Evolutionary conservation across 2,113 vertebrate genomes (phyloP).

Genomic region (Barnardius zonarius): DNA sequence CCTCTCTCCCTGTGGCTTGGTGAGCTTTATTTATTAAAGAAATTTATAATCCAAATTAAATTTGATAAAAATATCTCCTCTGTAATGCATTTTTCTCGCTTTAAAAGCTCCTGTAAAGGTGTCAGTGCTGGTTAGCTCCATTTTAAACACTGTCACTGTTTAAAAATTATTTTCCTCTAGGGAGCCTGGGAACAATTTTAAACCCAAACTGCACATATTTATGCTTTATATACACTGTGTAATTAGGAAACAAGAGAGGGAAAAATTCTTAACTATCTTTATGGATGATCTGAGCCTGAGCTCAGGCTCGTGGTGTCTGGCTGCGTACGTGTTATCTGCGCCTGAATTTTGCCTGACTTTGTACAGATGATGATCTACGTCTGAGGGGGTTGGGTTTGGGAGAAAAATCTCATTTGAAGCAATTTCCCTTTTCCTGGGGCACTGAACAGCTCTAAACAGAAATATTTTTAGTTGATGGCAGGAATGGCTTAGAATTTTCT

Average conservation of each 20-base stretch:
- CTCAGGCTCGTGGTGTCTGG: not conserved
- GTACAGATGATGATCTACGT: not conserved
- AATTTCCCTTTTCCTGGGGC: not conserved
- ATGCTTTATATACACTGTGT: not conserved
- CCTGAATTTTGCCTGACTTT: not conserved
- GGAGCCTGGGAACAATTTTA: slow-evolving; percentile 11
- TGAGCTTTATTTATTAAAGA: slow-evolving; percentile 48
- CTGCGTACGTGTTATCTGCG: not conserved
- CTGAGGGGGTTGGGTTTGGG: not conserved
- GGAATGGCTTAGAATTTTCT: not conserved
- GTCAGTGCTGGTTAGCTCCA: slow-evolving; percentile 29
- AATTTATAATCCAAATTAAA: slow-evolving; percentile 65
- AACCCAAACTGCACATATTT: slow-evolving; percentile 14
- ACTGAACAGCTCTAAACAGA: not conserved
- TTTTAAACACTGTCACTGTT: slow-evolving; percentile 19
- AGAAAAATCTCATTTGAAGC: not conserved
- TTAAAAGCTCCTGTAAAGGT: slow-evolving; percentile 15
- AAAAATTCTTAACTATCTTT: not conserved
- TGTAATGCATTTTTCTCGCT: slow-evolving; percentile 21
- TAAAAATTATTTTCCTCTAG: slow-evolving; percentile 14
- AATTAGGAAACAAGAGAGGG: slow-evolving; percentile 15
- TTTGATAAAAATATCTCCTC: slow-evolving; percentile 59
- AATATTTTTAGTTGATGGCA: not conserved
- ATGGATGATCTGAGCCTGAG: slow-evolving; percentile 1
- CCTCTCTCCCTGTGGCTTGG: not conserved